Base-by-base conservation (phyloP, 1,140 invertebrate genomes). In the Aphelenchoides fujianensis region DNA sequence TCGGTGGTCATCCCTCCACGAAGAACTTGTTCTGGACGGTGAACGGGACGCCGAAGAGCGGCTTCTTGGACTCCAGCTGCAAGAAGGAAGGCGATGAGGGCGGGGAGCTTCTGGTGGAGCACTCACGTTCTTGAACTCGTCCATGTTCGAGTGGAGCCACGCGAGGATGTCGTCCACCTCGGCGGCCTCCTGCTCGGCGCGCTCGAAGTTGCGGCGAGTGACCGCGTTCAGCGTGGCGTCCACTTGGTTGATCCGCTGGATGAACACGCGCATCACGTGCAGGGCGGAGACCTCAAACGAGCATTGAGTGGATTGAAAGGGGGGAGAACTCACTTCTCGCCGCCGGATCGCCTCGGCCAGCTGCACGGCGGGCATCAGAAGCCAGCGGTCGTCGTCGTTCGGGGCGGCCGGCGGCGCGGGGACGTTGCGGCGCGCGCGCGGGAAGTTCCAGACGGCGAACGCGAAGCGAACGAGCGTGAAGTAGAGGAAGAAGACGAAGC, bases 11-110 rank as follows among this genome's bases (percentile, higher is more conserved):
- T 48, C 2, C 70, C 67, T 80, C 61, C 2, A 77, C 73, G 27
- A 69, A 53, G 28, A 82, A 70, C n/a, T 64, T 75, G 55, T 84
- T 80, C 55, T 83, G 79, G 48, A 79, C 53, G 2, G 79, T 82
- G 55, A 82, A 81, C 9, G 81, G 81, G 16, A 82, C 82, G 36
- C 81, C 81, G 1, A 83, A 55, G 0, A 81, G 81, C 32, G 79
- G 73, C 35, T 68, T 71, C 27, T 19, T 28, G 12, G 2, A 23
- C 0, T 52, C 34, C 32, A 85, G 55, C 70, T 70, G 57, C 68
- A 74, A n/a, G n/a, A n/a, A n/a, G n/a, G n/a, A n/a, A n/a, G n/a
- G 30, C 0, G 7, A 9, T 23, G 31, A 28, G 52, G 30, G 30
- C 16, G 12, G 16, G 41, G 19, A 28, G 28, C 23, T 48, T 48